phyloP scores from a whole-genome alignment of 2,113 vertebrate species.

The Gnathonemus echidnorhynchus region DNA sequence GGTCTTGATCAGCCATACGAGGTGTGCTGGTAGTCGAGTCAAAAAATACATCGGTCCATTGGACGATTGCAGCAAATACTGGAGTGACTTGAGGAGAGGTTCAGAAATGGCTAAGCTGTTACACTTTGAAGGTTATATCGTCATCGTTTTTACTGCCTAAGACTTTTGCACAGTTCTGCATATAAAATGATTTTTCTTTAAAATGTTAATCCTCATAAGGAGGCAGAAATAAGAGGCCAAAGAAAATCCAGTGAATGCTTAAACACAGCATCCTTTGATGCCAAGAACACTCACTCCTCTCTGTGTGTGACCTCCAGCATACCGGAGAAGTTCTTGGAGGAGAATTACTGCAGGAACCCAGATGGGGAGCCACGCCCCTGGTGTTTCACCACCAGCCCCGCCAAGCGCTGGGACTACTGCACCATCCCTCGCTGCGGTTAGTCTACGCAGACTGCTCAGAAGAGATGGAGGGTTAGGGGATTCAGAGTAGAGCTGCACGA shows the following conservation, averaged over 20 bases:
- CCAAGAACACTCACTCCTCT: not conserved
- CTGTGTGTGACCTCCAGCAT: slow-evolving; percentile 55
- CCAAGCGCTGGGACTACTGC: slow-evolving; percentile 86
- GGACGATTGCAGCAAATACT: not conserved
- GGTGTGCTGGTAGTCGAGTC: not conserved
- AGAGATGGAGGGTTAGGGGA: not conserved
- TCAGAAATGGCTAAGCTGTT: not conserved
- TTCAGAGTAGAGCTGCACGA: not conserved
- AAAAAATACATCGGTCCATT: not conserved
- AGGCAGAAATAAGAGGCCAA: not conserved
- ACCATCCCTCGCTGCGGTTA: slow-evolving; percentile 77
- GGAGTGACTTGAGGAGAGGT: not conserved
- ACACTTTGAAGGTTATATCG: not conserved
- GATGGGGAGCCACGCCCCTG: slow-evolving; percentile 83
- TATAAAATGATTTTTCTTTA: not conserved
- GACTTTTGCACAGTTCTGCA: not conserved
- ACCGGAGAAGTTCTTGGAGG: slow-evolving; percentile 76
- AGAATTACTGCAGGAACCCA: slow-evolving; percentile 90
- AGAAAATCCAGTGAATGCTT: not conserved
- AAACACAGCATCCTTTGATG: not conserved
- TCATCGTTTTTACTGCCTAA: not conserved
- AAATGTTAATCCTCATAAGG: not conserved
- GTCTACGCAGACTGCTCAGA: slow-evolving; percentile 28
- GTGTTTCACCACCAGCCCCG: slow-evolving; percentile 76
- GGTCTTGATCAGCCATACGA: not conserved